phyloP scores from a whole-genome alignment of 23 tunicate species.

The Corella eumyota region DNA sequence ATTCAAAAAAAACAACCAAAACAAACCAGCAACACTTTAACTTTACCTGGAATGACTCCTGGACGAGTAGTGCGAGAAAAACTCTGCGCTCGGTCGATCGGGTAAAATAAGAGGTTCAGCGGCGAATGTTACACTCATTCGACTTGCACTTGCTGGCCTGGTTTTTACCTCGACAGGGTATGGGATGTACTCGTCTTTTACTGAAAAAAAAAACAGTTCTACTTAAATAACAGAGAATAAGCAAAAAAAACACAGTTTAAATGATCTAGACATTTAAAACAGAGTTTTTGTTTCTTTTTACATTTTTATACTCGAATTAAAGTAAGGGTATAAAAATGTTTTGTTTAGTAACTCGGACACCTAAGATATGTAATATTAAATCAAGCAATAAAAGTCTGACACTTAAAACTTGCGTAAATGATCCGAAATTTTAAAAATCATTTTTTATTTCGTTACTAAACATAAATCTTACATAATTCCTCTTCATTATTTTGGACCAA shows the following conservation, averaged over 20 bases:
- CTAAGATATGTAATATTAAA: no score
- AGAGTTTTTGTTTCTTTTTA: no score
- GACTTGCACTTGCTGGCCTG: slow-evolving; percentile 56
- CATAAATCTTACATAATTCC: slow-evolving; percentile 34
- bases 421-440: no score
- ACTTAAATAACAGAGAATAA: no score
- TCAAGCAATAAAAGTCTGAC: no score
- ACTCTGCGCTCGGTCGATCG: slow-evolving; percentile 62
- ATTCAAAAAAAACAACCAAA: neutral
- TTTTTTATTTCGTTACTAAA: no score
- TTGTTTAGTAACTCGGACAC: no score
- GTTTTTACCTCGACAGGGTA: slow-evolving; percentile 77
- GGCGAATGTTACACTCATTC: slow-evolving; percentile 89
- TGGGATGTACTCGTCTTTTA: slow-evolving; percentile 28
- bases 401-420: no score
- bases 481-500: slow-evolving; percentile 42
- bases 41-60: slow-evolving; percentile 72
- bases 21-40: neutral
- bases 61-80: slow-evolving; percentile 75
- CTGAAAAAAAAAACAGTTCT: slow-evolving; percentile 1
- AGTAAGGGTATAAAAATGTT: no score
- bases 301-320: no score
- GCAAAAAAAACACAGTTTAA: no score
- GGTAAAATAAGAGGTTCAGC: slow-evolving; percentile 74
- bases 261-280: no score